A percentile compares a stretch with the other conserved stretches of the same genome.
Conservation (phyloP, 1,140 invertebrate species). For the Orchestia grillus region DNA sequence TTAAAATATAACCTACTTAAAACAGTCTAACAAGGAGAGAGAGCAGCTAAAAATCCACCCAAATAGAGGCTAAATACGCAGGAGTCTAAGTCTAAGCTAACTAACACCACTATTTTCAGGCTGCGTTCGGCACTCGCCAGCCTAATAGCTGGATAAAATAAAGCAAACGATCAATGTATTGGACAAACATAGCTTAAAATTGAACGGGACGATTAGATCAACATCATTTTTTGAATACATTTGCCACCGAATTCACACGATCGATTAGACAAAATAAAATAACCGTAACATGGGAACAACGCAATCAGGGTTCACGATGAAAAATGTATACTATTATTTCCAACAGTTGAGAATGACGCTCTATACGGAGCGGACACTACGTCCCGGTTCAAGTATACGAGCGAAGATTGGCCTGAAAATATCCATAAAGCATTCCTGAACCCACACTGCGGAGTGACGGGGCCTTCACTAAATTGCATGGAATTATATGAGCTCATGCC, state of each 20-base stretch:
- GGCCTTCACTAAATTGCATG: neutral
- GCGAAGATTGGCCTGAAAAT: neutral
- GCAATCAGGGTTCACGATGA: neutral
- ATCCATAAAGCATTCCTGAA: neutral
- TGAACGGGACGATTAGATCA: no score
- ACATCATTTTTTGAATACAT: neutral
- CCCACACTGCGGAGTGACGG: neutral
- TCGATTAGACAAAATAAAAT: neutral
- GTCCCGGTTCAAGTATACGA: neutral
- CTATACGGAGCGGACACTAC: neutral
- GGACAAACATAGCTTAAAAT: no score
- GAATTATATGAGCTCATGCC: neutral
- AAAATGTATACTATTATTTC: neutral
- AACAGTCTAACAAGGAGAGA: no score
- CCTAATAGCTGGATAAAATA: no score
- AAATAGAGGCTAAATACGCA: no score
- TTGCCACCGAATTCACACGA: neutral
- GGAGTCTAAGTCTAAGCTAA: no score
- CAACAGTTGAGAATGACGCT: neutral
- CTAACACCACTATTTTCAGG: no score
- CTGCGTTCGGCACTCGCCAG: no score
- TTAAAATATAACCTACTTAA: no score
- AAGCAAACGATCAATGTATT: no score
- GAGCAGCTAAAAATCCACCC: no score
- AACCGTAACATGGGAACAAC: neutral